phyloP scores from a whole-genome alignment of 2,888 invertebrate genomes.

The Leptopilina syphax region DNA sequence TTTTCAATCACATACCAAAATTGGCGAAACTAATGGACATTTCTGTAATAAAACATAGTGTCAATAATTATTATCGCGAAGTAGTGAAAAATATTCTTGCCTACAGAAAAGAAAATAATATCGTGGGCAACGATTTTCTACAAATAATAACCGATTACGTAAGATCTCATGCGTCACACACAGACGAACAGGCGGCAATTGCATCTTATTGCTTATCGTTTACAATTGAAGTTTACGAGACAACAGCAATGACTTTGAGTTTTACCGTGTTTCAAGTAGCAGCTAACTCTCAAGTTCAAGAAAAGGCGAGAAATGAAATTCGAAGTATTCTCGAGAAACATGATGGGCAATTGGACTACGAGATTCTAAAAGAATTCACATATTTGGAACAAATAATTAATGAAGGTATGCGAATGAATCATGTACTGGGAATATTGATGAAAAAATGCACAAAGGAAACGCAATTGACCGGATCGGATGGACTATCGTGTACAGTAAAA shows the following conservation, averaged over 20 bases:
- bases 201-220: conserved; percentile 77
- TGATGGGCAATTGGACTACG: conserved; percentile 75
- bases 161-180: conserved; percentile 53
- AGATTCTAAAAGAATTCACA: conserved; percentile 77
- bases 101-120: conserved; percentile 62
- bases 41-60: conserved; percentile 52
- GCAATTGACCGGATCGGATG: conserved; percentile 64
- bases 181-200: conserved; percentile 69
- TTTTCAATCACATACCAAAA: conserved; percentile 53
- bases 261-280: conserved; percentile 77
- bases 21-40: conserved; percentile 48
- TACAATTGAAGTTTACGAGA: conserved; percentile 79
- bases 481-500: conserved; percentile 54
- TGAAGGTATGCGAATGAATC: conserved; percentile 61
- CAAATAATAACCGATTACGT: conserved; percentile 74
- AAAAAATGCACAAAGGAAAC: conserved; percentile 60
- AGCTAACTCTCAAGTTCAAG: conserved; percentile 75
- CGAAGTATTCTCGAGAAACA: conserved; percentile 64
- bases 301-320: conserved; percentile 77
- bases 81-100: conserved; percentile 59
- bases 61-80: conserved; percentile 62
- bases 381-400: conserved; percentile 78
- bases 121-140: conserved; percentile 76
- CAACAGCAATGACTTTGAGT: conserved; percentile 77
- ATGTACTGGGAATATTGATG: conserved; percentile 43